Base-by-base conservation (phyloP, 2,888 invertebrate species). In the Apodemia mormo region DNA sequence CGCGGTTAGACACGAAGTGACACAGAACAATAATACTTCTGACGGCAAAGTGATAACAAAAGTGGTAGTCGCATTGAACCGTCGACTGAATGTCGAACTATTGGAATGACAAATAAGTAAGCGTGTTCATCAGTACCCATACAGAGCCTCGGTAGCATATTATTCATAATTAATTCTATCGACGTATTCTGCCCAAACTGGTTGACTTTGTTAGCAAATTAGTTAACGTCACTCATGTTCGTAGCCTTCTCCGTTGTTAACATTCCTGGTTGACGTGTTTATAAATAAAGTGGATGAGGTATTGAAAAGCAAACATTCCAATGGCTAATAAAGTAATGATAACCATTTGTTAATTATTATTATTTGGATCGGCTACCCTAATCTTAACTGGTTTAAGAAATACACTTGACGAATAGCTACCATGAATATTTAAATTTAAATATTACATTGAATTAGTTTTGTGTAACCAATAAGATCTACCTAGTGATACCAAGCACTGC, bases 151-250 rank as follows among this genome's bases (percentile, higher is more conserved):
- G 72, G 70, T 74, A 74, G 76, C 30, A 74, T 74, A 72, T 75
- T 75, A 76, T 78, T 79, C 78, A 76, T 85, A 82, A 89, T 88
- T 87, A 85, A 90, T 90, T 91, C 89, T 80, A 79, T 78, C 76
- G 76, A 84, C 90, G 90, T 88, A 81, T 78, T 76, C 79, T 79
- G 75, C 76, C 84, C 79, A 82, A 85, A 83, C 81, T 68, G 37
- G 68, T 68, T 65, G 22, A 64, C 65, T 80, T 76, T 77, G 76
- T 72, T 76, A 79, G 77, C 79, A 81, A 84, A 83, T 81, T 74
- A 81, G 74, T 75, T 76, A 79, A 80, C 84, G 82, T 84, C 84
- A 83, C 73, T 22, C 22, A 22, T 71, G 75, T 75, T 70, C 65
- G 65, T 68, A 37, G 65, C 65, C 52, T 22, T 58, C 64, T 68